A percentile compares a stretch with the other conserved stretches of the same genome.
Conservation (phyloP, 2,797 vertebrate species). For the Mycteria americana region DNA sequence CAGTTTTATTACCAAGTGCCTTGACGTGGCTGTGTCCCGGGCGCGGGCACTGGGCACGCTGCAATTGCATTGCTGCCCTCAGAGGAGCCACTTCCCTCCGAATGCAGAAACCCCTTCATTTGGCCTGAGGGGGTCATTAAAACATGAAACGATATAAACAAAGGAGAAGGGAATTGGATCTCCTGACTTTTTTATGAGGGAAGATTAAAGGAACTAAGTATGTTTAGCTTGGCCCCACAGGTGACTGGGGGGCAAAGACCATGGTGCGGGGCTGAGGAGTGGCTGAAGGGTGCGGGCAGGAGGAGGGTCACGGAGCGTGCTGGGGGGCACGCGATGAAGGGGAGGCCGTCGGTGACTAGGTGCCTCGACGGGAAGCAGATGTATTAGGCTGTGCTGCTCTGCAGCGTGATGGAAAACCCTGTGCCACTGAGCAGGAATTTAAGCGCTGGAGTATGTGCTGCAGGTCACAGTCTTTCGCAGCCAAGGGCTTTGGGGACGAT, state of each 20-base stretch:
- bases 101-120: background rate
- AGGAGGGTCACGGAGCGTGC: accelerated
- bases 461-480: background rate
- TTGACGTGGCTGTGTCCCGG: background rate
- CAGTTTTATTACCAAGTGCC: background rate
- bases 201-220: background rate
- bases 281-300: background rate
- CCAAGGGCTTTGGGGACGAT: accelerated
- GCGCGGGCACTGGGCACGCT: background rate
- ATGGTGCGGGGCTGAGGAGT: background rate
- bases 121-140: constrained; percentile 1
- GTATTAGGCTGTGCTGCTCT: background rate
- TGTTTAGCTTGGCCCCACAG: background rate
- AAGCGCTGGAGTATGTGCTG: background rate
- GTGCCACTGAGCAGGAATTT: background rate
- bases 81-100: background rate
- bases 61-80: background rate
- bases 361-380: background rate
- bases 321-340: background rate
- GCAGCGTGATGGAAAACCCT: accelerated
- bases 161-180: background rate
- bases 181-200: background rate
- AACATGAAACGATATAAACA: background rate
- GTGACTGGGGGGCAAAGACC: background rate
- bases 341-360: background rate